Percentiles rank a stretch among this genome's conserved stretches.
phyloP scores from a whole-genome alignment of 2,888 invertebrate genomes.

The Allygus modestus region DNA sequence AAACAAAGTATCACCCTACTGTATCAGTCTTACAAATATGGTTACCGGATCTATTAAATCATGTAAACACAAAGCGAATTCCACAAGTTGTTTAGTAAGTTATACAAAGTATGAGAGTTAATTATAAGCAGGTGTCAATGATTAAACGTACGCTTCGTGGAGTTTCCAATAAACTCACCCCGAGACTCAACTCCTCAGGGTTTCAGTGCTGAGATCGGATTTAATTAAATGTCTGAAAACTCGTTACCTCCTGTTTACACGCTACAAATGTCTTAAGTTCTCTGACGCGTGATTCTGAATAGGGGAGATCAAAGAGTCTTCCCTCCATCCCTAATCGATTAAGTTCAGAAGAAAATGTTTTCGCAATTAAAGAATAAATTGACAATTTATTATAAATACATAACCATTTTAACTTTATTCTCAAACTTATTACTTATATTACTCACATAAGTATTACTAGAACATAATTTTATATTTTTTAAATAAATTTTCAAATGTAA shows the following conservation, averaged over 20 bases:
- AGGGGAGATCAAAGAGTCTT: conserved; percentile 32
- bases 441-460: no score
- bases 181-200: neutral
- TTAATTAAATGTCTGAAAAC: conserved; percentile 38
- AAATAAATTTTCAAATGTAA: no score
- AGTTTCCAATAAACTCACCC: conserved; percentile 44
- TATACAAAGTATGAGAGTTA: neutral
- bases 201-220: conserved; percentile 21
- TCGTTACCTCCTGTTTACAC: conserved; percentile 35
- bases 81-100: neutral
- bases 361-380: neutral
- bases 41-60: no score
- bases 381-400: neutral
- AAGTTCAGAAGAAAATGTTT: neutral
- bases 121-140: conserved; percentile 34
- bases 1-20: no score
- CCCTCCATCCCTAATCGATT: neutral
- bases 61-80: no score
- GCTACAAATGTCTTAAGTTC: conserved; percentile 40
- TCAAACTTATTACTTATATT: no score
- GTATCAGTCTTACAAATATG: no score
- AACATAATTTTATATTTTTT: no score
- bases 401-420: no score
- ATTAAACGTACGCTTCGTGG: neutral
- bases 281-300: conserved; percentile 27